phyloP scores from a whole-genome alignment of 1,140 invertebrate species.

The Meloidogyne hapla region DNA sequence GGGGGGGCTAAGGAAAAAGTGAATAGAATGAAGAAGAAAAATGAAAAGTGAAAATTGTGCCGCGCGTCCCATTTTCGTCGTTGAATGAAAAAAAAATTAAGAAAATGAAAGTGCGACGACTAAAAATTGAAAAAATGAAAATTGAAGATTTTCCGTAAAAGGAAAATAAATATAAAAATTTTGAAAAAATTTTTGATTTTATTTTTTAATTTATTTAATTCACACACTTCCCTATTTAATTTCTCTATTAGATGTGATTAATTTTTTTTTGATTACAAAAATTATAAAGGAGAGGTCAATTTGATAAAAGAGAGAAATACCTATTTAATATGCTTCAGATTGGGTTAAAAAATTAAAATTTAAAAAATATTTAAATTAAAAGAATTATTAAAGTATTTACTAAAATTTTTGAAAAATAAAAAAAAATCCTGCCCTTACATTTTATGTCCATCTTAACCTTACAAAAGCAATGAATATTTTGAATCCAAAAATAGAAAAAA shows the following conservation, averaged over 20 bases:
- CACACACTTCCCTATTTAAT: no score
- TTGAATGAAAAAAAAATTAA: not conserved
- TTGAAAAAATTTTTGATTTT: not conserved
- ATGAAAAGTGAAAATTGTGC: slow-evolving; percentile 17
- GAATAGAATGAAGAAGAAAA: not conserved
- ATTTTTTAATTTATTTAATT: no score
- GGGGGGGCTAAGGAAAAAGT: not conserved
- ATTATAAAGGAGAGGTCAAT: no score
- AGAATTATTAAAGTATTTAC: no score
- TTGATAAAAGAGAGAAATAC: no score
- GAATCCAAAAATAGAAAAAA: not conserved
- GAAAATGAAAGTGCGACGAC: not conserved
- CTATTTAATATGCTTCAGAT: no score
- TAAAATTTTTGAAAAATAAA: not conserved
- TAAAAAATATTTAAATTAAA: no score
- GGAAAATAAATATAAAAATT: not conserved
- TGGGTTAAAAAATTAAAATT: no score
- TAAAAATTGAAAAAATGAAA: not conserved
- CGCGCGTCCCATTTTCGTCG: not conserved
- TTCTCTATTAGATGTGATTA: no score
- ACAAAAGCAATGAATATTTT: not conserved
- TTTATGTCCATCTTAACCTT: not conserved
- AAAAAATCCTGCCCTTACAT: not conserved
- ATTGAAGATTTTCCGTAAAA: not conserved
- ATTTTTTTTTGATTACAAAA: no score